Base-by-base conservation (phyloP, 2,113 vertebrate genomes). In the Apteryx owenii region DNA sequence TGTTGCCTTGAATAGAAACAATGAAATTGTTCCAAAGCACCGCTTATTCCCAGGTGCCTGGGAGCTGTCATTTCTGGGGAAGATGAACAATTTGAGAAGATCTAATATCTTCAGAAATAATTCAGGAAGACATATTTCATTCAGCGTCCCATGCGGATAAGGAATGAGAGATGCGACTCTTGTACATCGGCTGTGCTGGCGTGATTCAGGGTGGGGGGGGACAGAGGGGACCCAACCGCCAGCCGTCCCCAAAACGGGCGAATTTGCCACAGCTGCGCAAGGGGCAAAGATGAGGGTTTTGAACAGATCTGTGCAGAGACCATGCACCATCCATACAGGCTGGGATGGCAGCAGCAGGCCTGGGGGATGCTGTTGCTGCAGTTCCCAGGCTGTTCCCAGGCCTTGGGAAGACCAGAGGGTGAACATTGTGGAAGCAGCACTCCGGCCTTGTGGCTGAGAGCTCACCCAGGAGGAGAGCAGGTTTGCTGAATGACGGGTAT, bases 41-140 rank as follows among this genome's bases (percentile, higher is more conserved):
- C 94, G 69, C 91, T 92, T 96, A 97, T 97, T 96, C 97, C 97
- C 97, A 97, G 83, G 92, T 96, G 95, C 85, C 87, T 90, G 89
- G 53, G 10, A 94, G 96, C 96, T 97, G 96, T 97, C 96, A 92
- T 94, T 94, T 95, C 97, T 88, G 71, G 77, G 77, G 85, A 97
- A 92, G 96, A 97, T 90, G 93, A 97, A 97, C 95, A 93, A 93
- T 94, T 73, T 96, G 85, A 95, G 94, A 96, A 92, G 96, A 97
- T 92, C 93, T 97, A 94, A 94, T 97, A 68, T 40, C 92, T 94
- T 97, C 90, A 96, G 96, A 96, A 97, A 97, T 97, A 96, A 97
- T 97, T 95, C 95, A 97, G 95, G 58, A 96, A 94, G 96, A 46
- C 78, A 81, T 95, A 48, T 94, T 87, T 95, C 94, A 97, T 96